phyloP scores from a whole-genome alignment of 2,113 vertebrate species.

The Caranx ignobilis region DNA sequence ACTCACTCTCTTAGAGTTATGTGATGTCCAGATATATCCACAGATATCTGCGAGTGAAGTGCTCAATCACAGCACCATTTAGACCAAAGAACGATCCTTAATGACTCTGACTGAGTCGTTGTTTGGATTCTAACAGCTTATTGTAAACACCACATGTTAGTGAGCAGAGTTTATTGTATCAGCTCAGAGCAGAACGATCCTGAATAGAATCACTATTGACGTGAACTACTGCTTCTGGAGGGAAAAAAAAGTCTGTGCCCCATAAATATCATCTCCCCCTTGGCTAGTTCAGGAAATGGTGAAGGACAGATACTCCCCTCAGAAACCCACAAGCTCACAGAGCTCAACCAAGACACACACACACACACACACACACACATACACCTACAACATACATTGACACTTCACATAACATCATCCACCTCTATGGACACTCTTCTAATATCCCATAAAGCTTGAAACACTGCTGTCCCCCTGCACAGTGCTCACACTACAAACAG shows the following conservation, averaged over 20 bases:
- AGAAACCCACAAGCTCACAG: conserved; percentile 48
- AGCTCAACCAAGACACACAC: conserved; percentile 27
- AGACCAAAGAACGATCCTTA: conserved; percentile 1
- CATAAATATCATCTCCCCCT: conserved; percentile 64
- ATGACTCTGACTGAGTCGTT: conserved; percentile 10
- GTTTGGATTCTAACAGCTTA: conserved; percentile 18
- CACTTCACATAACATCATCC: neutral
- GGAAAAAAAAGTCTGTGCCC: conserved; percentile 5
- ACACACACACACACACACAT: conserved; percentile 28
- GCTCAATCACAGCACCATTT: neutral
- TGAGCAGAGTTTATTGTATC: conserved; percentile 61
- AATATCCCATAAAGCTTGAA: neutral
- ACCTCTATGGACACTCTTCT: neutral
- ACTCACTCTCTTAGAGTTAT: conserved; percentile 14
- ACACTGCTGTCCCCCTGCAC: conserved; percentile 33
- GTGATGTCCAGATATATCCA: conserved; percentile 3
- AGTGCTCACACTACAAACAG: conserved; percentile 36
- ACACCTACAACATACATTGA: conserved; percentile 6
- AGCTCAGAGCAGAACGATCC: conserved; percentile 24
- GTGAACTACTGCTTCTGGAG: conserved; percentile 40
- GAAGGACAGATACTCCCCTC: conserved; percentile 67
- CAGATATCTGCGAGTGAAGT: conserved; percentile 3
- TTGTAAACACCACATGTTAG: conserved; percentile 25
- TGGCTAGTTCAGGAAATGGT: conserved; percentile 71
- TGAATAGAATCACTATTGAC: conserved; percentile 58